Conservation (phyloP, 2,797 vertebrate genomes). For the Remorina albescens region DNA sequence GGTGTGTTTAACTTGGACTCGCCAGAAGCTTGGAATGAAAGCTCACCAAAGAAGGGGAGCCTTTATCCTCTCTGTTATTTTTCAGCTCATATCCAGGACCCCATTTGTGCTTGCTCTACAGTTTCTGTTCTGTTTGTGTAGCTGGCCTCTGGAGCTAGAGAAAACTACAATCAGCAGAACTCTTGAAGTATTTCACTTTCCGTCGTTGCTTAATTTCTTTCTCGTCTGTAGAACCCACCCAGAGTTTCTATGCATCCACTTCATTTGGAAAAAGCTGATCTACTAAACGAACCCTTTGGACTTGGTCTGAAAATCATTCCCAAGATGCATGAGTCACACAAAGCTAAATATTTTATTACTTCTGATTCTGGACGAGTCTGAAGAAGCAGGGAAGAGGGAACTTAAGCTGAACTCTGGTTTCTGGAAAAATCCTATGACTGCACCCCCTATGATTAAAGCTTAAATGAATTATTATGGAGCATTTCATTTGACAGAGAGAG, state of each 20-base stretch:
- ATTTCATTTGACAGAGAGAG: conserved; percentile 54
- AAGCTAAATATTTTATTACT: conserved; percentile 72
- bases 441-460: conserved; percentile 54
- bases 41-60: conserved; percentile 27
- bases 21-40: conserved; percentile 39
- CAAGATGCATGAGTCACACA: conserved; percentile 46
- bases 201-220: conserved; percentile 40
- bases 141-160: conserved; percentile 57
- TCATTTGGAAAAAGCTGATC: conserved; percentile 41
- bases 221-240: conserved; percentile 42
- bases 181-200: conserved; percentile 59
- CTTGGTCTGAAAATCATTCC: conserved; percentile 55
- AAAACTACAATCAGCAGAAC: conserved; percentile 47
- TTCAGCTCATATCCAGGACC: conserved; percentile 51
- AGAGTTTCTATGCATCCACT: conserved; percentile 36
- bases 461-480: conserved; percentile 62
- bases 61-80: conserved; percentile 63
- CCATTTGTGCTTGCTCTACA: conserved; percentile 31
- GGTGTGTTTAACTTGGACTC: conserved; percentile 54
- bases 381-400: conserved; percentile 23
- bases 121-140: conserved; percentile 61
- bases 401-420: conserved; percentile 29
- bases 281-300: conserved; percentile 69
- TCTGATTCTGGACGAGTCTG: conserved; percentile 36
- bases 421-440: conserved; percentile 44